Evolutionary conservation across 2,113 vertebrate genomes (phyloP), one percentile per base, ranked within the genome.

Genomic region (Perca fluviatilis): DNA sequence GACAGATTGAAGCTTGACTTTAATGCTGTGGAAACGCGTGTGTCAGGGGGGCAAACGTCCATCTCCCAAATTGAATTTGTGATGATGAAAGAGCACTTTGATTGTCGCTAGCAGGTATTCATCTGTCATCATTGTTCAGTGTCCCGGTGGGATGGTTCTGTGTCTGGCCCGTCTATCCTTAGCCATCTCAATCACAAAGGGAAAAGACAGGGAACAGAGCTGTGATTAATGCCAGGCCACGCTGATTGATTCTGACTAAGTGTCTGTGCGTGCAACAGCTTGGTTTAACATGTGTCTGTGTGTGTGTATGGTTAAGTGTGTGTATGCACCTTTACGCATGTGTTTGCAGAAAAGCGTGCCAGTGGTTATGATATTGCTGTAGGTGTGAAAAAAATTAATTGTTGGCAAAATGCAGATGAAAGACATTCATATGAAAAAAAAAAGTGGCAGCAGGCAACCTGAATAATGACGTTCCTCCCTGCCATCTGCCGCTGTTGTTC

Each of bases 11-110:
- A 76, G 75, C 82, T 68, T 21, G 18, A 47, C 77, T 88, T 72
- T 81, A 74, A 86, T 62, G 81, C 71, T 0, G 14, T 47, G 74
- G 77, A 74, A 56, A 73, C 18, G 33, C 2, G 25, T 70, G 71
- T 25, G 63, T 74, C 25, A 0, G 25, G 65, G 67, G 77, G 43
- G 71, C 74, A 68, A 78, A 80, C 57, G 50, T 77, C 86, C 71
- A 53, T 84, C 74, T 79, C 83, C 76, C 70, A 91, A 92, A 94
- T 82, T 89, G 83, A 87, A 92, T 90, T 89, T 88, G 82, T 57
- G 88, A 91, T 90, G 91, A 94, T 94, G 86, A 94, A 92, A 87
- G 88, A 86, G 82, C 78, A 74, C 86, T 92, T 84, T 87, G 91
- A 92, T 93, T 90, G 91, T 78, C 25, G 81, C 86, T 86, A 53